These are phyloP conservation scores for Campoletis sonorensis DNA, from an alignment of 1,140 invertebrate species.

Conservation along the genomic window DNA sequence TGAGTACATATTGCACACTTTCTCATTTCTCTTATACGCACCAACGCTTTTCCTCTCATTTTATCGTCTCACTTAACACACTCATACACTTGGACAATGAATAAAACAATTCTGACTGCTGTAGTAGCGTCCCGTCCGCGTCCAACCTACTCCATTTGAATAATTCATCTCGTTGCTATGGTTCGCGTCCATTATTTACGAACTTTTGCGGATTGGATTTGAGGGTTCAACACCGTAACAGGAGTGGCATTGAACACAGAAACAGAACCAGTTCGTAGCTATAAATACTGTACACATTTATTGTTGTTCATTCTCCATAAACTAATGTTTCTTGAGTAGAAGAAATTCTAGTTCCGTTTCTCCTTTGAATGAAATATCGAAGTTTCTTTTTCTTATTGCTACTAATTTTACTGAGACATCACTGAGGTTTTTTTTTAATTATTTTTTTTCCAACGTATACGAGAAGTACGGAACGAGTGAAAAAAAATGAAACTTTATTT, in stretches of 20 bases:
- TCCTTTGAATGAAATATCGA: not conserved
- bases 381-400: too few species aligned
- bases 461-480: too few species aligned
- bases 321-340: not conserved
- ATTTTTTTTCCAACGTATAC: too few species aligned
- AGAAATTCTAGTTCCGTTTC: not conserved
- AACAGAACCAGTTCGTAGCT: not conserved
- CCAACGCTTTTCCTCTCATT: not conserved
- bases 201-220: slow-evolving; percentile 29
- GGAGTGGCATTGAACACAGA: not conserved
- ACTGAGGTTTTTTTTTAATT: too few species aligned
- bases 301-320: not conserved
- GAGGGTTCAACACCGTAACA: not conserved
- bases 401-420: too few species aligned
- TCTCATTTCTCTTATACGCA: not conserved
- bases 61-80: not conserved
- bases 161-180: slow-evolving; percentile 20
- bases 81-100: not conserved
- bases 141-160: slow-evolving; percentile 23
- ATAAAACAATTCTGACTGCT: slow-evolving; percentile 22
- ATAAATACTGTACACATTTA: not conserved
- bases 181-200: slow-evolving; percentile 29
- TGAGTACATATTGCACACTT: not conserved
- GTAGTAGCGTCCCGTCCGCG: not conserved
- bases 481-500: not conserved